A percentile compares a stretch with the other conserved stretches of the same genome.
Evolutionary conservation across 2,797 vertebrate species (phyloP).

Genomic region (Alauda arvensis): DNA sequence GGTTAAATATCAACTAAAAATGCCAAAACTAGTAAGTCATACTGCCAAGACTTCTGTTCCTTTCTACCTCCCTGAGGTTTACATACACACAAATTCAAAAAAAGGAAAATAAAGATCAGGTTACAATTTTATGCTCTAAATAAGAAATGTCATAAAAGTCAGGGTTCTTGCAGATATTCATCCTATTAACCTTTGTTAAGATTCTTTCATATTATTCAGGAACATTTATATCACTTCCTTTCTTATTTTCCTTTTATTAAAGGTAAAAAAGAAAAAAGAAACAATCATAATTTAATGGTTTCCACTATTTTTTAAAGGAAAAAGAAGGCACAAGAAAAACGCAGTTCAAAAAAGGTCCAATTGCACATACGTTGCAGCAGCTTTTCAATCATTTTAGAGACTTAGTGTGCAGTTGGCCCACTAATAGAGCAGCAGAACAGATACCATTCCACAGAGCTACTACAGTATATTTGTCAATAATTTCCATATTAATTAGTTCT

Average conservation of each 20-base stretch:
- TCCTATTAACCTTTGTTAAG: neutral
- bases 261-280: neutral
- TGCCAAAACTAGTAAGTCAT: neutral
- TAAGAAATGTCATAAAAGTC: neutral
- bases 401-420: neutral
- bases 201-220: neutral
- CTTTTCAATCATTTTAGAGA: slow-evolving; percentile 16
- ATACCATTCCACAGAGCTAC: neutral
- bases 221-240: neutral
- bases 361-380: slow-evolving; percentile 13
- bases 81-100: neutral
- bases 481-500: slow-evolving; percentile 53
- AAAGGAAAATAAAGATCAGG: neutral
- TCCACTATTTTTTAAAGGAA: neutral
- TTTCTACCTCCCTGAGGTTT: neutral
- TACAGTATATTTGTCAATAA: slow-evolving; percentile 25
- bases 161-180: neutral
- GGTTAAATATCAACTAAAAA: neutral
- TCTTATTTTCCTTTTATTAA: neutral
- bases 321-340: neutral
- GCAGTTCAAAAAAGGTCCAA: neutral
- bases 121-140: neutral
- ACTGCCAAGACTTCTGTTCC: neutral
- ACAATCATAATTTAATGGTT: neutral
- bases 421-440: slow-evolving; percentile 17